Evolutionary conservation across 2,888 invertebrate genomes (phyloP), one percentile per base, ranked within the genome.

Genomic region (Caenorhabditis auriculariae): DNA sequence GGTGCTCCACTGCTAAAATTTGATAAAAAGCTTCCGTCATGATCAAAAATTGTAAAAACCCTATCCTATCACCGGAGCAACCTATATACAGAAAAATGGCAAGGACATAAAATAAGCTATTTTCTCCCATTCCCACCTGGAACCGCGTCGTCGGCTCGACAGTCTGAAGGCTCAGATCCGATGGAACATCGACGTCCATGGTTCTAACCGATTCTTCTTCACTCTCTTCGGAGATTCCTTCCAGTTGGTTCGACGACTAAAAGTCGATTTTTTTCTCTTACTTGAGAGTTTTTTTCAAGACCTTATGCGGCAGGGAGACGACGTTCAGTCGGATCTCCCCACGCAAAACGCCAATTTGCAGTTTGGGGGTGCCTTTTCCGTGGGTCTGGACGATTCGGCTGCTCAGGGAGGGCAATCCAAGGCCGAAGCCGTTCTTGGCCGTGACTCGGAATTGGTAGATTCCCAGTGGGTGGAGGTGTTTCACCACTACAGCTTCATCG

Each of bases 351-450:
- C 80, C 82, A 24, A 93, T 85, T 80, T 89, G 88, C 32, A 93
- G 87, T 82, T 90, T 90, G 0, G 88, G 86, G 2, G 87, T 15
- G 47, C 74, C 80, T 47, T 75, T 60, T 26, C 68, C 74, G 59
- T 82, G 81, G 4, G 81, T 82, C 27, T 78, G 72, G 19, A 81
- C 76, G 39, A 82, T 82, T 44, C 82, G 48, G 43, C 72, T 72
- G 45, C 91, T 89, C 64, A 90, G 89, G 44, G 93, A 91, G 81
- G 89, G 89, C 52, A 90, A 90, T 83, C 94, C 91, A 90, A 91
- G 91, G 0, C 95, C 95, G 80, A 95, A 91, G 50, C 88, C 88
- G 84, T 96, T 96, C 69, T 88, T 87, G 0, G 93, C 91, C 0
- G 91, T 88, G 28, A 95, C 85, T 57, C 94, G 87, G 66, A 72